A percentile compares a stretch with the other conserved stretches of the same genome.
phyloP scores from a whole-genome alignment of 2,888 invertebrate species.

The Xanthorhoe designata region DNA sequence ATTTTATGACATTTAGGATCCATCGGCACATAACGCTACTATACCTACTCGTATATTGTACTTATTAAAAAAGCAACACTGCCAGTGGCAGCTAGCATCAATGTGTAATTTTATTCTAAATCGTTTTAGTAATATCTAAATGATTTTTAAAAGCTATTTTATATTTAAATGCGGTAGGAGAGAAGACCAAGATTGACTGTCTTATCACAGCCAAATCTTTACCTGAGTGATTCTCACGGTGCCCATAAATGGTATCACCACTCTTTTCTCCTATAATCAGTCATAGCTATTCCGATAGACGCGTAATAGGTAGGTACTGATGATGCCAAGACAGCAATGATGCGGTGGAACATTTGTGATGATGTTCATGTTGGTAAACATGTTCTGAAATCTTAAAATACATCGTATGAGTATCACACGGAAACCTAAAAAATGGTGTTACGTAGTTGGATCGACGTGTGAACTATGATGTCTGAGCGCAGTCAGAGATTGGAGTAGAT shows the following conservation, averaged over 20 bases:
- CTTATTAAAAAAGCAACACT: too few relatives aligned
- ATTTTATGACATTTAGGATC: too few relatives aligned
- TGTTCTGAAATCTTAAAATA: conserved; percentile 42
- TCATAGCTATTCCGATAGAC: conserved; percentile 29
- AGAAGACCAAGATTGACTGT: too few relatives aligned
- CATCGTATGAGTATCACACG: conserved; percentile 24
- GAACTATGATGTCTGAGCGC: neutral
- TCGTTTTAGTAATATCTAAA: too few relatives aligned
- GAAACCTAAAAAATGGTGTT: neutral
- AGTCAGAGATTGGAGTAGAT: neutral
- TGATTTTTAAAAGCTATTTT: too few relatives aligned
- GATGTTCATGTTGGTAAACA: conserved; percentile 41
- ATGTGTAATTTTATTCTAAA: too few relatives aligned
- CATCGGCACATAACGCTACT: too few relatives aligned
- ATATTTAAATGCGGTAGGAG: too few relatives aligned
- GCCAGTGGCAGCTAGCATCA: too few relatives aligned
- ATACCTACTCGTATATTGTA: too few relatives aligned
- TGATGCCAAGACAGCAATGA: conserved; percentile 28
- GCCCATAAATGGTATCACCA: neutral
- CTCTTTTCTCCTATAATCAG: neutral
- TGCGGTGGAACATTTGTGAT: conserved; percentile 17
- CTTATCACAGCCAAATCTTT: too few relatives aligned
- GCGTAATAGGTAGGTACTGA: conserved; percentile 24
- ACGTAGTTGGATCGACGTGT: neutral
- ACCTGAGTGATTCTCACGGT: neutral